phyloP scores from a whole-genome alignment of 2,888 invertebrate species.

The Idaea aversata region DNA sequence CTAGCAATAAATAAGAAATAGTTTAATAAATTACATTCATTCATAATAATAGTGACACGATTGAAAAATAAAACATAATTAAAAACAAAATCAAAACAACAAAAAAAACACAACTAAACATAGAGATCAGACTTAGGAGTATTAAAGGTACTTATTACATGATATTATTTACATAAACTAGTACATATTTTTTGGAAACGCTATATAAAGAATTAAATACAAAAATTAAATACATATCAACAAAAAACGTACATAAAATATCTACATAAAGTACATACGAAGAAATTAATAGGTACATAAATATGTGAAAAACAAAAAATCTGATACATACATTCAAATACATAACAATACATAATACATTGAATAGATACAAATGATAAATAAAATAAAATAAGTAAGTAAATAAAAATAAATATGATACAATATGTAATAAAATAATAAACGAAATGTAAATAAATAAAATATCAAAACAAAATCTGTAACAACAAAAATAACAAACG shows the following conservation, averaged over 20 bases:
- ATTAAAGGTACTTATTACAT: slow-evolving; percentile 26
- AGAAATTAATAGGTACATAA: slow-evolving; percentile 8
- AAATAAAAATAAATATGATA: slow-evolving; percentile 43
- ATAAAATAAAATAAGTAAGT: slow-evolving; percentile 22
- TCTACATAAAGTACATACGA: slow-evolving; percentile 20
- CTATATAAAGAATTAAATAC: not conserved
- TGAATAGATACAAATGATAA: slow-evolving; percentile 25
- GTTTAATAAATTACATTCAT: slow-evolving; percentile 39
- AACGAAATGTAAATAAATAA: slow-evolving; percentile 36
- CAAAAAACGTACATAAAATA: slow-evolving; percentile 18
- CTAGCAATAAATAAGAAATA: slow-evolving; percentile 32
- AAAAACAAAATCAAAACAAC: slow-evolving; percentile 29
- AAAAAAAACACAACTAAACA: slow-evolving; percentile 24
- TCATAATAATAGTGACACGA: slow-evolving; percentile 44
- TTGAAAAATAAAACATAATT: slow-evolving; percentile 46
- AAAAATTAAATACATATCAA: slow-evolving; percentile 11
- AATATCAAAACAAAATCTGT: slow-evolving; percentile 26
- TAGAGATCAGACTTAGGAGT: slow-evolving; percentile 31
- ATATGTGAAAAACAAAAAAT: slow-evolving; percentile 5
- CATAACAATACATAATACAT: slow-evolving; percentile 25
- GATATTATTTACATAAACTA: slow-evolving; percentile 15
- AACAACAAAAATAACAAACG: slow-evolving; percentile 33
- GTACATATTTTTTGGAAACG: slow-evolving; percentile 11
- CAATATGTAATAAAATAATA: slow-evolving; percentile 54
- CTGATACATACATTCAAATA: slow-evolving; percentile 17